Base-by-base conservation (phyloP, 2,797 vertebrate genomes). In the Microctenopoma stevenorrisi region DNA sequence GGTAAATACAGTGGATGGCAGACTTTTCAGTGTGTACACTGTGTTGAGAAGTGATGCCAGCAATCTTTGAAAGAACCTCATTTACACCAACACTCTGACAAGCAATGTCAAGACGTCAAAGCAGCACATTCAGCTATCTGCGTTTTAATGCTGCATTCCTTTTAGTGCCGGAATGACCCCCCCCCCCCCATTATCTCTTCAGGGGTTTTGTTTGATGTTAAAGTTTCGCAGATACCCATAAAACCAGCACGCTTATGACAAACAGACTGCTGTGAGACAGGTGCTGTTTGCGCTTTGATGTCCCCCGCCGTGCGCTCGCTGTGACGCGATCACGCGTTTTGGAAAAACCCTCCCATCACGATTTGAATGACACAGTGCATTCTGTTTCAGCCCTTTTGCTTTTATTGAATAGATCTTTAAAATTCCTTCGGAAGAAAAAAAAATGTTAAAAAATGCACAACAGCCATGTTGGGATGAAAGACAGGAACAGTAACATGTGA, bases 301-400 rank as follows among this genome's bases (percentile, higher is more conserved):
- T 64, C 58, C 38, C 40, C 64, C 6, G 63, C 50, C 1, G 51
- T 46, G 63, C 37, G 33, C 40, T 78, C 56, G 42, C 60, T 52
- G 76, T 44, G 77, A 76, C 61, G 69, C 12, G 7, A 78, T 76
- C 74, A 64, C 40, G 68, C 62, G 25, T n/a, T 57, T 77, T 42
- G 1, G 26, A 55, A 48, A 66, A 69, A 12, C 57, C 33, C 81
- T 87, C 68, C 79, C 79, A 76, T 90, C 77, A 85, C 44, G 47
- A 88, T 86, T 69, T 86, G 82, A 90, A 92, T 72, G 37, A 90
- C 86, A 91, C 87, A 84, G 78, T 74, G 74, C 72, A 79, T 90
- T 90, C 79, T 81, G 81, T 91, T 93, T 81, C 85, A 93, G 91
- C 89, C 89, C 90, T 92, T 91, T 87, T 44, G 61, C 74, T 75